Conservation (phyloP, 2,888 invertebrate species). For the Odontothrips loti region DNA sequence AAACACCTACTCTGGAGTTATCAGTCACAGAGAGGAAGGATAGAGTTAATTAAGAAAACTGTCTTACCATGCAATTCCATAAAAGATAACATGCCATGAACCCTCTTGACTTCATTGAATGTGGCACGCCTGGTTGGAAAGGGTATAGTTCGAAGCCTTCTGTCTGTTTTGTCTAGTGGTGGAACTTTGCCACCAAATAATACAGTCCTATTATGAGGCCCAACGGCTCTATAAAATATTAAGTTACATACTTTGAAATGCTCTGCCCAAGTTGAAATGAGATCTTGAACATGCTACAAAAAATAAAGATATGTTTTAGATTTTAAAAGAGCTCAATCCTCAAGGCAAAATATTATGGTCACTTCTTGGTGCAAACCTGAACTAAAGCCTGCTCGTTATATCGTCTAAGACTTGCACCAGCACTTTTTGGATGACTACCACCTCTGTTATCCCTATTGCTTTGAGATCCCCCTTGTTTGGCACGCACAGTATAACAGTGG, state of each 20-base stretch:
- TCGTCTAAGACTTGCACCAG: slow-evolving; percentile 72
- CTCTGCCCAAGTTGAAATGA: slow-evolving; percentile 63
- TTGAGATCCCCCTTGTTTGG: slow-evolving; percentile 79
- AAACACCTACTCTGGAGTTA: too few species aligned
- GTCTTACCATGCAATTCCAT: slow-evolving; percentile 62
- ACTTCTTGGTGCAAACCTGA: slow-evolving; percentile 52
- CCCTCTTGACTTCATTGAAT: slow-evolving; percentile 71
- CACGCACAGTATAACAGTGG: slow-evolving; percentile 77
- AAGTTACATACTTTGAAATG: slow-evolving; percentile 63
- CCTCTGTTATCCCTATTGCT: slow-evolving; percentile 58
- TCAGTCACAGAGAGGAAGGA: too few species aligned
- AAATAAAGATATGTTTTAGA: slow-evolving; percentile 29
- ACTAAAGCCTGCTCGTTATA: slow-evolving; percentile 72
- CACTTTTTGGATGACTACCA: slow-evolving; percentile 67
- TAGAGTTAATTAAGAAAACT: too few species aligned
- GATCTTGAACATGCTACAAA: slow-evolving; percentile 69
- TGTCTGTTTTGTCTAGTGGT: slow-evolving; percentile 60
- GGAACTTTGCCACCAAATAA: slow-evolving; percentile 71
- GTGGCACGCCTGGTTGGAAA: slow-evolving; percentile 79
- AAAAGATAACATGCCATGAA: slow-evolving; percentile 63
- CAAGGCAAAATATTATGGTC: background rate
- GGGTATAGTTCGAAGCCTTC: slow-evolving; percentile 64
- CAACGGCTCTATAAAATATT: slow-evolving; percentile 72
- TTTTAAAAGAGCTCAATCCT: slow-evolving; percentile 26
- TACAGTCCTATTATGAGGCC: slow-evolving; percentile 64